Evolutionary conservation across 2,113 vertebrate species (phyloP), one percentile per base, ranked within the genome.

Genomic region (Daubentonia madagascariensis): DNA sequence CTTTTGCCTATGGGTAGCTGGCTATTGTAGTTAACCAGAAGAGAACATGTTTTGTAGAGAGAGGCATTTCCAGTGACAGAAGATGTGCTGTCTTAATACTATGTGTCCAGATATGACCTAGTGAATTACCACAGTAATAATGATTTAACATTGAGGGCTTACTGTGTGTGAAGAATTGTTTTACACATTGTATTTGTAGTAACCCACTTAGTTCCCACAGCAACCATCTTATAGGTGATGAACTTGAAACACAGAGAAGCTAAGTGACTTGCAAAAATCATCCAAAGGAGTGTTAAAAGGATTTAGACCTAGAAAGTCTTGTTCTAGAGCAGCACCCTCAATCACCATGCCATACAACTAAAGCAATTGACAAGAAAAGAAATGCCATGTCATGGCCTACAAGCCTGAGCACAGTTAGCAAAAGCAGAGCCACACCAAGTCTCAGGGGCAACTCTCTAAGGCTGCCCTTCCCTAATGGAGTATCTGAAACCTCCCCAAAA

Each of bases 331-430:
- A 16, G 25, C 3, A 9, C 0, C 5, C 2, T n/a, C 18, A 14
- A 45, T 4, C 6, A 18, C 9, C 37, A 1, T 37, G 30, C 17
- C 76, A 0, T 57, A 35, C 5, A 48, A 22, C 5, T 2, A 35
- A 92, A 79, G 17, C 9, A n/a, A 45, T 0, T 28, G 78, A 28
- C 37, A n/a, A 32, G 40, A 43, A 94, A 18, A 45, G 8, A 59
- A 52, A 45, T 3, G 1, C 0, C 20, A 40, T 1, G 1, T 13
- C 35, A 35, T 5, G 35, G n/a, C 18, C 17, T 59, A 6, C 5
- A 67, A 50, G 10, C 6, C 43, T 22, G 7, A 57, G 40, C n/a
- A 5, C 5, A 11, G 6, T 20, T 1, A 72, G n/a, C 13, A 78
- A 52, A 72, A 8, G 13, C 9, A 30, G 0, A 18, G 2, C 0